Evolutionary conservation across 2,113 vertebrate genomes (phyloP), one percentile per base, ranked within the genome.

Genomic region (Cololabis saira): DNA sequence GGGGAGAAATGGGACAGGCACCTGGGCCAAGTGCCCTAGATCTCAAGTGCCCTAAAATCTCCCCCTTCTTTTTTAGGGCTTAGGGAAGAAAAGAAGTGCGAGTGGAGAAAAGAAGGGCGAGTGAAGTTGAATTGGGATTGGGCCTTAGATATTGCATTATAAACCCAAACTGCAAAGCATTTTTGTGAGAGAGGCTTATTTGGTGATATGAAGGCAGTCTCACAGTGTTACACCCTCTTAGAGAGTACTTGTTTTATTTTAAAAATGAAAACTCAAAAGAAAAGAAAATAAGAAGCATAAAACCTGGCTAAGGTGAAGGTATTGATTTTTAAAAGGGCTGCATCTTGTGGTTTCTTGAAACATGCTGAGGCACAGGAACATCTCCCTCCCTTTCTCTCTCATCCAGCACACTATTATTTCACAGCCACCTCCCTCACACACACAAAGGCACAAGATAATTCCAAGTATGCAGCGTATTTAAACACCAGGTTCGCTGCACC

Each of bases 321-420:
- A 90, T 87, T 80, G 85, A 90, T 88, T 90, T 90, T 80, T 61
- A 42, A 78, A 86, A 86, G 76, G 66, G 67, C 60, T 55, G 72
- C 53, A 67, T 83, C 74, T 84, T 44, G 74, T 72, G 50, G 44
- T 71, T 78, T 71, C 68, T 74, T 4, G 33, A 80, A 83, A 87
- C 71, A 74, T 80, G 78, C 57, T 76, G 80, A 80, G 64, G 61
- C 76, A 58, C 65, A 85, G 58, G 78, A 83, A 60, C 47, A 44
- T 37, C 33, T 41, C 27, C 21, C 22, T 16, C 66, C 52, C 52
- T 59, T 22, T 78, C 49, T 57, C 61, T 58, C 45, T 41, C 61
- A 68, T 51, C 60, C n/a, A 42, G 18, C 60, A 67, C 15, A 54
- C 52, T 54, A 33, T 50, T 19, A 30, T 57, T 50, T 68, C 17